Percentiles rank a stretch among this genome's conserved stretches.
These are phyloP conservation scores for Acronicta aceris DNA, from an alignment of 2,888 invertebrate species.

Conservation along the genomic window DNA sequence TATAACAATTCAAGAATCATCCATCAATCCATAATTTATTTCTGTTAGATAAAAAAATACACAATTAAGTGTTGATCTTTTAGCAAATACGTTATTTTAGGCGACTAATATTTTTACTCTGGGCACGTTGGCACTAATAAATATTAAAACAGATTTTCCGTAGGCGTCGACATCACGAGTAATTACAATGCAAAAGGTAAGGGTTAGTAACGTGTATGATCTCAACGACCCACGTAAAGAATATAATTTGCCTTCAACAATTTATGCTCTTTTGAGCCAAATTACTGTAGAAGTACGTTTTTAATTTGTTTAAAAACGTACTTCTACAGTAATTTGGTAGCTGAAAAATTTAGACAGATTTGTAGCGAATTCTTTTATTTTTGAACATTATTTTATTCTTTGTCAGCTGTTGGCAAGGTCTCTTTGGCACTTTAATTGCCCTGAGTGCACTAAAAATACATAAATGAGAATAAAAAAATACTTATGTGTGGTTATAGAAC, in stretches of 20 bases:
- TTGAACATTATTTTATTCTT: not conserved
- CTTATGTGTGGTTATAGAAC: too few species aligned
- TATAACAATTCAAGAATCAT: too few species aligned
- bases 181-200: not conserved
- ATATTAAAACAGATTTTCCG: conserved; percentile 10
- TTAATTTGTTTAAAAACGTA: not conserved
- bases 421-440: too few species aligned
- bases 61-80: too few species aligned
- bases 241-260: conserved; percentile 8
- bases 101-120: not conserved
- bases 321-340: too few species aligned
- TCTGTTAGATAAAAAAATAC: too few species aligned
- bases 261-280: conserved; percentile 37
- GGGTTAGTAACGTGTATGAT: not conserved
- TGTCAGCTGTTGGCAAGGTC: too few species aligned
- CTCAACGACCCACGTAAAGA: not conserved
- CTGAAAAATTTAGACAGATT: not conserved
- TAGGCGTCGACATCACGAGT: conserved; percentile 10
- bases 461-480: too few species aligned
- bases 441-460: too few species aligned
- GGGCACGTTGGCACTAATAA: conserved; percentile 12
- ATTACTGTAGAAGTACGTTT: conserved; percentile 29
- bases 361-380: conserved; percentile 4
- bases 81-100: too few species aligned
- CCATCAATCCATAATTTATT: too few species aligned